These are phyloP conservation scores for Nemoura dubitans DNA, from an alignment of 2,888 invertebrate species.

Conservation along the genomic window DNA sequence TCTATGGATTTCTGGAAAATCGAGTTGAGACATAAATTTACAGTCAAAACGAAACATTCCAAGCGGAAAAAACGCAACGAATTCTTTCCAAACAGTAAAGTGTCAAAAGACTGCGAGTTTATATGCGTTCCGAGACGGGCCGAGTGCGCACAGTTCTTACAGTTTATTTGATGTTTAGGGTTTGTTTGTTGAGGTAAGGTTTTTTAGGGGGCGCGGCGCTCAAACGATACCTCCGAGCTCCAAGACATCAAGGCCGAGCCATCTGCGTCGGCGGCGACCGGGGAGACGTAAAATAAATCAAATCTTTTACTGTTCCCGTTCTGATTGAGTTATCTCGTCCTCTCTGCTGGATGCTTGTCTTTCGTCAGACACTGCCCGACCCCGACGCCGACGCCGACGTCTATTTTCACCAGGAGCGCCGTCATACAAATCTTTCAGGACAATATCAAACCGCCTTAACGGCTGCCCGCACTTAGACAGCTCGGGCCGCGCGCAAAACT, in stretches of 20 bases:
- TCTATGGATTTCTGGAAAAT: neutral
- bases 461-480: neutral
- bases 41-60: neutral
- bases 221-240: neutral
- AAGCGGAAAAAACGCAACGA: neutral
- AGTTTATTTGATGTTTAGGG: neutral
- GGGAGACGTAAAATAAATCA: neutral
- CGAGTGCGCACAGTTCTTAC: neutral
- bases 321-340: conserved; percentile 20
- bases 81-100: neutral
- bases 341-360: neutral
- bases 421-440: neutral
- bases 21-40: neutral
- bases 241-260: neutral
- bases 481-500: neutral
- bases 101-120: neutral
- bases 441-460: neutral
- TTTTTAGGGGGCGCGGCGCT: neutral
- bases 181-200: neutral
- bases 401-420: neutral
- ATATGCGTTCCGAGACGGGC: neutral
- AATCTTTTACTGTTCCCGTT: conserved; percentile 10
- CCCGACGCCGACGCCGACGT: neutral
- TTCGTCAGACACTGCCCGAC: neutral
- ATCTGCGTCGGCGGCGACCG: neutral